phyloP scores from a whole-genome alignment of 1,140 invertebrate genomes.

The Aethina tumida region DNA sequence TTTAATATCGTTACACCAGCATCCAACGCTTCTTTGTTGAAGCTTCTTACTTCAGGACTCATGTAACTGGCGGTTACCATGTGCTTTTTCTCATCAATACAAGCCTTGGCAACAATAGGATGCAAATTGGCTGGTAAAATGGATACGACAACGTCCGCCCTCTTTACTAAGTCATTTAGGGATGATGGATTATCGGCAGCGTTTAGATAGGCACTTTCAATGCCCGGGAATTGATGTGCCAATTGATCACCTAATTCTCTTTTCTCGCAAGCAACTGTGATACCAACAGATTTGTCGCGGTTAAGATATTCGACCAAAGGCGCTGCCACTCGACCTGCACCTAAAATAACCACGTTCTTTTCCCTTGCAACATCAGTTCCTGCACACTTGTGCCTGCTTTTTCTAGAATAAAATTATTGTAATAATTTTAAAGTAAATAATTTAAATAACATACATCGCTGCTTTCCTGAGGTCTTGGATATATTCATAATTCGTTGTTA shows the following conservation, averaged over 20 bases:
- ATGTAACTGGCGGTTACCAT: constrained; percentile 97
- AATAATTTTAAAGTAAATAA: too few species aligned
- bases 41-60: constrained; percentile 47
- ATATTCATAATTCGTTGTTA: constrained; percentile 92
- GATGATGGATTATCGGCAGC: constrained; percentile 61
- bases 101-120: constrained; percentile 71
- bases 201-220: constrained; percentile 73
- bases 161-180: constrained; percentile 58
- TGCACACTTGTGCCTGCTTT: constrained; percentile 47
- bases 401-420: constrained; percentile 31
- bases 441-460: constrained; percentile 35
- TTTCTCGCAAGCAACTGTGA: constrained; percentile 80
- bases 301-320: constrained; percentile 92
- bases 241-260: constrained; percentile 81
- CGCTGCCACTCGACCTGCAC: constrained; percentile 88
- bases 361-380: constrained; percentile 36
- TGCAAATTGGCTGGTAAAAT: constrained; percentile 90
- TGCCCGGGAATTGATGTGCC: constrained; percentile 64
- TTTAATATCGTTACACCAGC: constrained; percentile 85
- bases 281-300: constrained; percentile 64
- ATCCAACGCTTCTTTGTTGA: constrained; percentile 50
- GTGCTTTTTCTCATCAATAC: constrained; percentile 76
- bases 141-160: constrained; percentile 77
- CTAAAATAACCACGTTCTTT: constrained; percentile 74
- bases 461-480: constrained; percentile 77